Base-by-base conservation (phyloP, 2,797 vertebrate species). In the Neosilurus hyrtlii region DNA sequence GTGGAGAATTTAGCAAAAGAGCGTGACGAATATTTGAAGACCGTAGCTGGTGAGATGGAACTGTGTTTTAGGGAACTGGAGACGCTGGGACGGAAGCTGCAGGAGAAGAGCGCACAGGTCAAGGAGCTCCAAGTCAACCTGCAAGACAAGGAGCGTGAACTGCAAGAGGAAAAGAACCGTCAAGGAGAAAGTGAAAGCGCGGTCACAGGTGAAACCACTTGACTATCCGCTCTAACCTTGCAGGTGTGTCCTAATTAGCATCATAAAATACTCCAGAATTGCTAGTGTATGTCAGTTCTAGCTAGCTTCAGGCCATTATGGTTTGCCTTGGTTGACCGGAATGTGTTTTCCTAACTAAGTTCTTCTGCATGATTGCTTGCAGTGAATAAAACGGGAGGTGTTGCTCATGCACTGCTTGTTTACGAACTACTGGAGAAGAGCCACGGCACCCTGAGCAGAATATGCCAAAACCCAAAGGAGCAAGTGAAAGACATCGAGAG, bases 41-140 rank as follows among this genome's bases (percentile, higher is more conserved):
- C 10, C 59, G 18, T 82, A 71, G 8, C 12, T 3, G 1, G 3
- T 0, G 59, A 82, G 80, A 62, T 82, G 43, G 80, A 82, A n/a
- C 20, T 74, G 49, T 83, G 75, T 30, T 82, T 66, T 0, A 18
- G 0, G 61, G 75, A 81, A 37, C 61, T 86, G 66, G 66, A 61
- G 26, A 26, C 54, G 3, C 70, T 84, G 35, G 80, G 73, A 49
- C 35, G 49, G 56, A 71, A 79, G 8, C 82, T 86, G 26, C 85
- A 73, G 63, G 73, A 86, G 62, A 84, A 79, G 80, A 66, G 73
- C 43, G 15, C 15, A 0, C 26, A 71, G 67, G 35, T 80, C 0
- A 30, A 81, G 66, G 10, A 56, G 73, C 79, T 84, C 9, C 54
- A 9, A 9, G 37, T 24, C 20, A 22, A 24, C 5, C 56, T 85